Conservation (phyloP, 2,888 invertebrate genomes). For the Hesperia comma region DNA sequence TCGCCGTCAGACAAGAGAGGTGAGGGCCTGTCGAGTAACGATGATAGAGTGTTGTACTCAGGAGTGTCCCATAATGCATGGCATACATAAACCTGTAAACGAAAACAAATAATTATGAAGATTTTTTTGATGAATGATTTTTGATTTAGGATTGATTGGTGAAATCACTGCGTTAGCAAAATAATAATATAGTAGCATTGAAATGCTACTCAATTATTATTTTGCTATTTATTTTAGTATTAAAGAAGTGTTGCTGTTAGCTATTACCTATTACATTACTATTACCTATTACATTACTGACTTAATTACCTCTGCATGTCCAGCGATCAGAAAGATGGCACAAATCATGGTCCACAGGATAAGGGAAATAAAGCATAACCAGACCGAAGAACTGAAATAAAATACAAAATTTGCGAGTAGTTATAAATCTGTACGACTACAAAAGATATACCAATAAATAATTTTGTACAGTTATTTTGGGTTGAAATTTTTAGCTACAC, state of each 20-base stretch:
- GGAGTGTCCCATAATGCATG: constrained; percentile 88
- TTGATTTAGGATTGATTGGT: too few relatives aligned
- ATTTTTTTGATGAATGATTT: too few relatives aligned
- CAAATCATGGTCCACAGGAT: constrained; percentile 85
- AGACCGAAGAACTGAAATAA: constrained; percentile 77
- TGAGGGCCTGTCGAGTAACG: constrained; percentile 87
- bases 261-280: too few relatives aligned
- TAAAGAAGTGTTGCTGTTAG: neutral
- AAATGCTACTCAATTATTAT: neutral
- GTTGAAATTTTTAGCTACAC: too few relatives aligned
- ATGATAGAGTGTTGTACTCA: constrained; percentile 85
- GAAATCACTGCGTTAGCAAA: too few relatives aligned
- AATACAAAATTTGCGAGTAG: neutral
- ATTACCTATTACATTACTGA: neutral
- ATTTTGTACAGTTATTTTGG: too few relatives aligned
- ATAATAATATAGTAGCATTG: too few relatives aligned
- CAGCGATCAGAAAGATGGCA: constrained; percentile 84
- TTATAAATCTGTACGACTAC: too few relatives aligned
- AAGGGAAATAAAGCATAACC: constrained; percentile 84
- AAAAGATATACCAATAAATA: too few relatives aligned
- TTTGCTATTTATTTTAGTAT: neutral
- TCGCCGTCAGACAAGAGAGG: constrained; percentile 80
- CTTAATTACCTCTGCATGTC: constrained; percentile 83
- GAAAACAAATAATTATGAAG: too few relatives aligned
- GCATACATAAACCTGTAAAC: constrained; percentile 85